These are phyloP conservation scores for Leistus spinibarbis DNA, from an alignment of 2,888 invertebrate species.

Conservation along the genomic window DNA sequence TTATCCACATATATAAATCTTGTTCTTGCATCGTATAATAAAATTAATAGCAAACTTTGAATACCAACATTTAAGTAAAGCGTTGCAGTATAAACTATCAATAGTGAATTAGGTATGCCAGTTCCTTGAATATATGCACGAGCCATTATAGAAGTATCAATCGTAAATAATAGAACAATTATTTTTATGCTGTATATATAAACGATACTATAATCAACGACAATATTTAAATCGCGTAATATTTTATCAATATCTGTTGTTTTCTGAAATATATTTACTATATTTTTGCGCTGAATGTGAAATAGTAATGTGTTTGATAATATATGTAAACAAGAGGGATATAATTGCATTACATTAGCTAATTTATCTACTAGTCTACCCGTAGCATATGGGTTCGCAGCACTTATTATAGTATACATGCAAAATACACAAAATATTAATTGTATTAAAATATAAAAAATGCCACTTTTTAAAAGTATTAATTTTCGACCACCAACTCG, in stretches of 20 bases:
- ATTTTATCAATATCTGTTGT: background rate
- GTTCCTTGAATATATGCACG: too few relatives aligned
- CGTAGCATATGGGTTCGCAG: background rate
- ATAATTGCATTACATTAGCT: too few relatives aligned
- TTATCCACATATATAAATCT: too few relatives aligned
- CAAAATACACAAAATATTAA: background rate
- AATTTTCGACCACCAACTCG: background rate
- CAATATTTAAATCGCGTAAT: background rate
- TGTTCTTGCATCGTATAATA: background rate
- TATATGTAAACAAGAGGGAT: background rate
- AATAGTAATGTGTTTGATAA: background rate
- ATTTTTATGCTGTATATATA: background rate
- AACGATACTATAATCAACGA: background rate
- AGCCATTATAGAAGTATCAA: background rate
- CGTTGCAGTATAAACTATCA: too few relatives aligned
- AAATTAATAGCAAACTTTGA: background rate
- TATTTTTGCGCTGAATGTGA: constrained; percentile 9
- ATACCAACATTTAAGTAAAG: too few relatives aligned
- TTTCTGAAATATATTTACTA: constrained; percentile 5
- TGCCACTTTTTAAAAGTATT: background rate
- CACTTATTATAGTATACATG: background rate
- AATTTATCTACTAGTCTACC: background rate
- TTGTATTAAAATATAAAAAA: background rate
- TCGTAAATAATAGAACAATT: background rate
- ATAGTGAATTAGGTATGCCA: too few relatives aligned